phyloP scores from a whole-genome alignment of 1,140 invertebrate species.

The Heliconius nattereri region DNA sequence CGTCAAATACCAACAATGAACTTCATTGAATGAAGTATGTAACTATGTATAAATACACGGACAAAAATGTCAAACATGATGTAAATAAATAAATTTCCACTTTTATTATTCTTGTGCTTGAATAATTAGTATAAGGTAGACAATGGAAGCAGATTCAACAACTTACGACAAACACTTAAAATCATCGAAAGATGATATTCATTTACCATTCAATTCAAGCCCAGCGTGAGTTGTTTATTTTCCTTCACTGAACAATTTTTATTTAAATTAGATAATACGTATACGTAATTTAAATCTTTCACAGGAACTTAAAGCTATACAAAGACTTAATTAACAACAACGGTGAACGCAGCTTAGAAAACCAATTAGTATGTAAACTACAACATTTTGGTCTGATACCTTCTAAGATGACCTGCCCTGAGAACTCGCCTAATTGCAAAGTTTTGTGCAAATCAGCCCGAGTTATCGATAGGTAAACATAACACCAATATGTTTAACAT shows the following conservation, averaged over 20 bases:
- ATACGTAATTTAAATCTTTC: constrained; percentile 33
- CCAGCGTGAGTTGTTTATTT: constrained; percentile 51
- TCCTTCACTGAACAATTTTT: background rate
- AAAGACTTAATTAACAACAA: constrained; percentile 51
- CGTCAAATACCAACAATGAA: background rate
- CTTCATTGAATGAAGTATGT: background rate
- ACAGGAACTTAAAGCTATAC: constrained; percentile 64
- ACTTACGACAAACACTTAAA: constrained; percentile 60
- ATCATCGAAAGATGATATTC: constrained; percentile 39
- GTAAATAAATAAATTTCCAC: background rate
- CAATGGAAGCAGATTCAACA: constrained; percentile 75
- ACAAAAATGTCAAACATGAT: background rate
- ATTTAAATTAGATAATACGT: background rate
- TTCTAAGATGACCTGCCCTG: constrained; percentile 51
- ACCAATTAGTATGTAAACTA: constrained; percentile 54
- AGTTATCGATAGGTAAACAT: constrained; percentile 64
- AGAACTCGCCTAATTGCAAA: constrained; percentile 53
- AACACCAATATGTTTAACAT: no score
- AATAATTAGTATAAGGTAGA: background rate
- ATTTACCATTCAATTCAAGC: constrained; percentile 56
- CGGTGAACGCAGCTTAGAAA: constrained; percentile 52
- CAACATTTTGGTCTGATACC: constrained; percentile 62
- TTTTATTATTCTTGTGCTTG: background rate
- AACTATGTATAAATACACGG: background rate
- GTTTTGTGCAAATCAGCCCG: constrained; percentile 60